Percentiles rank a stretch among this genome's conserved stretches.
Evolutionary conservation across 2,113 vertebrate species (phyloP).

Genomic region (Phodopus roborovskii): DNA sequence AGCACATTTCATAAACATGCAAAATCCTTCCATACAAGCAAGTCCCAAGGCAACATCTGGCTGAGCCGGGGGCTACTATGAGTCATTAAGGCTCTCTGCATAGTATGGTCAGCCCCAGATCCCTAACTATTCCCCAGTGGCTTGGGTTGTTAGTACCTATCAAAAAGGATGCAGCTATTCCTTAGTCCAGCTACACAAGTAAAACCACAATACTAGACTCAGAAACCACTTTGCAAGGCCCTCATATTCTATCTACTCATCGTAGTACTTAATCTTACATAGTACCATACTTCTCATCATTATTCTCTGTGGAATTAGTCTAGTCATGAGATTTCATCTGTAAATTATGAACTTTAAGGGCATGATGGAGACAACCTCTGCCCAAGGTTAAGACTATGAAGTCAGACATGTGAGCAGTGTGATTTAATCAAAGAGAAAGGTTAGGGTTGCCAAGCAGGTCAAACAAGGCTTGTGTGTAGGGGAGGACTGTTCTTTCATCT

Average conservation of each 20-base stretch:
- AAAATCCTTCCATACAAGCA: neutral
- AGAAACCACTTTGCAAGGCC: neutral
- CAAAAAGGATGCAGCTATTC: neutral
- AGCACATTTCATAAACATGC: neutral
- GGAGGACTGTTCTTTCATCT: no score
- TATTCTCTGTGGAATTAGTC: neutral
- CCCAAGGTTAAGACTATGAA: neutral
- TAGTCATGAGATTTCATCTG: neutral
- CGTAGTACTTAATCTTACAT: neutral
- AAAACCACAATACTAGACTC: neutral
- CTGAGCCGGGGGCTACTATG: neutral
- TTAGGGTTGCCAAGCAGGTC: neutral
- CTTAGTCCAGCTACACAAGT: neutral
- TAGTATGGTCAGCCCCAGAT: neutral
- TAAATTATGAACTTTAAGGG: neutral
- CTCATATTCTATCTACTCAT: neutral
- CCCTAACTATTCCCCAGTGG: neutral
- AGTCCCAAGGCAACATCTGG: slow-evolving; percentile 15
- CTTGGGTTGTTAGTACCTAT: neutral
- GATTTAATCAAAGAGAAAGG: neutral
- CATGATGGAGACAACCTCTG: neutral
- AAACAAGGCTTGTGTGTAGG: neutral
- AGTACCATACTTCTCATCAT: neutral
- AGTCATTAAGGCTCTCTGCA: neutral
- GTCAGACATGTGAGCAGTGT: neutral